phyloP scores from a whole-genome alignment of 2,888 invertebrate species.

The Xestoiulus laeticollis region DNA sequence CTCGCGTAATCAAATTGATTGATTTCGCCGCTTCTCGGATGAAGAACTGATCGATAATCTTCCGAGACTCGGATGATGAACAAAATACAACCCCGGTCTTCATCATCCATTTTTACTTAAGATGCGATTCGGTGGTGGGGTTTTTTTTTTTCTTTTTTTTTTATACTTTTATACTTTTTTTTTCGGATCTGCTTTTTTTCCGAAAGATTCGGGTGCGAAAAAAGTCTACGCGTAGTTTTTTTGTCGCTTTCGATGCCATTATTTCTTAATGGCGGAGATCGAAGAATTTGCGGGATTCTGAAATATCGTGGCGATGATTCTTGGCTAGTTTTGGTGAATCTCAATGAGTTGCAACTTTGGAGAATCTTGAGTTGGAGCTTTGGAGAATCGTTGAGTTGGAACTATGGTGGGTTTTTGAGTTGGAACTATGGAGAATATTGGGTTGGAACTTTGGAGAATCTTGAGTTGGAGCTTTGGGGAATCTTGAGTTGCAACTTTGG shows the following conservation, averaged over 20 bases:
- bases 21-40: neutral
- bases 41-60: neutral
- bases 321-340: no score
- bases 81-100: neutral
- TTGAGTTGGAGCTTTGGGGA: no score
- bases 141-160: no score
- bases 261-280: neutral
- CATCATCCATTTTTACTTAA: neutral
- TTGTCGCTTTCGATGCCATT: neutral
- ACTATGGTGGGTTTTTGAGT: no score
- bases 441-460: no score
- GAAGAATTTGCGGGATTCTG: neutral
- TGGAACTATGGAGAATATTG: no score
- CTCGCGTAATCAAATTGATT: slow-evolving; percentile 26
- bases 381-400: no score
- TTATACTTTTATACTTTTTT: neutral
- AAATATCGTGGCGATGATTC: no score
- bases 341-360: no score
- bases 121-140: neutral
- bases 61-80: neutral
- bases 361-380: no score
- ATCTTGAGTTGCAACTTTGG: no score
- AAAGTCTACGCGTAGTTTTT: neutral
- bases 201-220: neutral
- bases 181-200: neutral